Evolutionary conservation across 2,888 invertebrate species (phyloP).

Genomic region (Drosophila affinis): DNA sequence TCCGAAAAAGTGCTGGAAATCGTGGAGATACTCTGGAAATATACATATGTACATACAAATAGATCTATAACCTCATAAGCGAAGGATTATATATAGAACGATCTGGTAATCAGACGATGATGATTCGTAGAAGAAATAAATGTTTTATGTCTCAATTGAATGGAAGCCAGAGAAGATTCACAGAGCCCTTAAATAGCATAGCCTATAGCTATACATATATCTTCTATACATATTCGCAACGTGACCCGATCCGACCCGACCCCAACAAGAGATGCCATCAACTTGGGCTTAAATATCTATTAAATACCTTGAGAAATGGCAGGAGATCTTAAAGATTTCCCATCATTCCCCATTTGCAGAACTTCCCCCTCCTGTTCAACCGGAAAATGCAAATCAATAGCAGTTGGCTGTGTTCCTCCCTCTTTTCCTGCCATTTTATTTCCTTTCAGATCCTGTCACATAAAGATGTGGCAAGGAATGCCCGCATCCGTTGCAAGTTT

Average conservation of each 20-base stretch:
- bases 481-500: slow-evolving; percentile 39
- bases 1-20: neutral
- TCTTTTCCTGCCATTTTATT: neutral
- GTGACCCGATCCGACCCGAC: neutral
- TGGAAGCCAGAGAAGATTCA: no score
- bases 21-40: neutral
- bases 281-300: slow-evolving; percentile 1
- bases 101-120: no score
- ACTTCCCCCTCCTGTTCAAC: slow-evolving; percentile 17
- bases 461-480: slow-evolving; percentile 41
- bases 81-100: neutral
- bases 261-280: neutral
- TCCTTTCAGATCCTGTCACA: slow-evolving; percentile 45
- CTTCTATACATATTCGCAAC: no score
- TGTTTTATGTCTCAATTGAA: no score
- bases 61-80: neutral
- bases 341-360: slow-evolving; percentile 21
- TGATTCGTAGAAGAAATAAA: no score
- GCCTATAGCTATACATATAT: no score
- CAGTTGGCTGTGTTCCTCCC: neutral
- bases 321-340: slow-evolving; percentile 8
- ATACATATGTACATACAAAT: no score
- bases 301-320: slow-evolving; percentile 7
- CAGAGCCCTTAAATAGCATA: no score
- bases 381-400: slow-evolving; percentile 50